Conservation (phyloP, 1,140 invertebrate genomes). For the Mamestra configurata region DNA sequence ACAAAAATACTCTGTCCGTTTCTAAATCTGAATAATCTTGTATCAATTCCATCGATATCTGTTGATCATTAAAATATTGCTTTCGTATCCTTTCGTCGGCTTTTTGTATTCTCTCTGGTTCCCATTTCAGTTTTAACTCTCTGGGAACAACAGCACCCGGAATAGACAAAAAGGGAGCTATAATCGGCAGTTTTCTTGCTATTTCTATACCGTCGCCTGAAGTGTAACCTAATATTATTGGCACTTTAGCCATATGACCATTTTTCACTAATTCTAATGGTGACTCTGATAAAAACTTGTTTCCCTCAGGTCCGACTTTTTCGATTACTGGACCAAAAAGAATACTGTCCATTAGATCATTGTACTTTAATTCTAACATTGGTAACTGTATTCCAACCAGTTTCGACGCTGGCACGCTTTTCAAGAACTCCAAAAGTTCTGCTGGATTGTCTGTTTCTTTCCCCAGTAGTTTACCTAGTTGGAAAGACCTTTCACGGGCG, state of each 20-base stretch:
- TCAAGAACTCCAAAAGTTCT: conserved; percentile 76
- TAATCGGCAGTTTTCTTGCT: conserved; percentile 65
- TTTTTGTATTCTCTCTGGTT: conserved; percentile 56
- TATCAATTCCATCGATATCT: conserved; percentile 61
- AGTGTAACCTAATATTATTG: conserved; percentile 78
- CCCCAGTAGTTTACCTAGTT: conserved; percentile 75
- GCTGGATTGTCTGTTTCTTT: conserved; percentile 72
- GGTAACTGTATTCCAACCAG: conserved; percentile 77
- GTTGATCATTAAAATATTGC: conserved; percentile 71
- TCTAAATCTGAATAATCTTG: conserved; percentile 71
- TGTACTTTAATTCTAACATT: conserved; percentile 55
- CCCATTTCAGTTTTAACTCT: conserved; percentile 76
- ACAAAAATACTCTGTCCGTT: conserved; percentile 74
- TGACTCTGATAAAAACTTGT: conserved; percentile 73
- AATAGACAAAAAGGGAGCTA: conserved; percentile 55
- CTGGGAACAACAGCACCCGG: conserved; percentile 71
- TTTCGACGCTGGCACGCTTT: conserved; percentile 67
- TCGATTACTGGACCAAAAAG: conserved; percentile 80
- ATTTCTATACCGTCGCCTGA: conserved; percentile 82
- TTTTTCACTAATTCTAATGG: conserved; percentile 68
- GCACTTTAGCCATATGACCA: conserved; percentile 69
- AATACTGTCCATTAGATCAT: conserved; percentile 71
- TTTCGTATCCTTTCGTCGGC: conserved; percentile 69
- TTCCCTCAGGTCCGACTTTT: conserved; percentile 66
- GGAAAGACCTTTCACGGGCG: conserved; percentile 72